Percentiles rank a stretch among this genome's conserved stretches.
Conservation (phyloP, 2,888 invertebrate species). For the Scaptomyza reducta region DNA sequence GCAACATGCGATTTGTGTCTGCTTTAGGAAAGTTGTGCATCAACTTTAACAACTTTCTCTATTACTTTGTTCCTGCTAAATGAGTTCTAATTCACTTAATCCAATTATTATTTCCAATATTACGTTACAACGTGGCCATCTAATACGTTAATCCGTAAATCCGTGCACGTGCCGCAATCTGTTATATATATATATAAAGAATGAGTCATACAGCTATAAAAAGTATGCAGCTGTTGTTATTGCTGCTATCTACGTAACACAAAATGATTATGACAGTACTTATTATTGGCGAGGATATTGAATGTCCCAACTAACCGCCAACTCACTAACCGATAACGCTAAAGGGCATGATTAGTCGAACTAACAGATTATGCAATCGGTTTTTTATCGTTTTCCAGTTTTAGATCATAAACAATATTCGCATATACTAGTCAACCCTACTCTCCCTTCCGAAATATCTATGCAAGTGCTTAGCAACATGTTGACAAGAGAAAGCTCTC, state of each 20-base stretch:
- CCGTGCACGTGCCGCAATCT: slow-evolving; percentile 30
- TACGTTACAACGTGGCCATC: no score
- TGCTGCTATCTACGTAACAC: slow-evolving; percentile 8
- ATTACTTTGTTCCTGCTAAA: neutral
- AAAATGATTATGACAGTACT: slow-evolving; percentile 19
- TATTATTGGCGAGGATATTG: slow-evolving; percentile 1
- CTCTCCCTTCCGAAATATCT: neutral
- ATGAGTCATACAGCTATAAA: slow-evolving; percentile 15
- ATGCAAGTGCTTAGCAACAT: neutral
- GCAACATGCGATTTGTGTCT: slow-evolving; percentile 29
- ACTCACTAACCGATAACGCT: slow-evolving; percentile 15
- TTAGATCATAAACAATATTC: no score
- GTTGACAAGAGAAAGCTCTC: neutral
- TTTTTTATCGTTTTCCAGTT: no score
- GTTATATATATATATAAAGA: neutral
- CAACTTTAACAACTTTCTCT: slow-evolving; percentile 42
- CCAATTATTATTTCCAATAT: neutral
- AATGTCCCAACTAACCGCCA: slow-evolving; percentile 1
- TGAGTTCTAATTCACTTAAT: slow-evolving; percentile 21
- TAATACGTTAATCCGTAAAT: slow-evolving; percentile 1
- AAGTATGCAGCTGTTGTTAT: slow-evolving; percentile 11
- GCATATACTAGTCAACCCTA: no score
- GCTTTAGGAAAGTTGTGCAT: slow-evolving; percentile 12
- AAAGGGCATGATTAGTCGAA: slow-evolving; percentile 3
- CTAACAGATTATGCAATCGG: no score